Percentiles rank a stretch among this genome's conserved stretches.
Evolutionary conservation across 2,888 invertebrate genomes (phyloP).

Genomic region (Coronaproctus castanopsis): DNA sequence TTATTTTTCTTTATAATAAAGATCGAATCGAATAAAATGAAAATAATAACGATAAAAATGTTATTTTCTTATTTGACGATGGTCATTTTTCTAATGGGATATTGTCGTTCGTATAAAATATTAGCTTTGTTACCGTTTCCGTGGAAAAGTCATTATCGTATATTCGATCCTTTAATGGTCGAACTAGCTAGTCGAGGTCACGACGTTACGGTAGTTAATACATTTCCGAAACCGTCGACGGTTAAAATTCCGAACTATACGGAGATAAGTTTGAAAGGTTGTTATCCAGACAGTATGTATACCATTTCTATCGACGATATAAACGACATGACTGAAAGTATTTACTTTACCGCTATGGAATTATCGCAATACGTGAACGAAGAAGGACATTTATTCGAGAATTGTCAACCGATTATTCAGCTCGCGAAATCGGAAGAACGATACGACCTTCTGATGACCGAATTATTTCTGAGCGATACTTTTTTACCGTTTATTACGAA

Average conservation of each 20-base stretch:
- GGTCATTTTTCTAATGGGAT: no score
- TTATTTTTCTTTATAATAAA: no score
- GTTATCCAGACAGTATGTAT: neutral
- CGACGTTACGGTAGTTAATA: constrained; percentile 7
- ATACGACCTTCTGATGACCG: neutral
- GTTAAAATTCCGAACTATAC: neutral
- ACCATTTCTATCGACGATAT: neutral
- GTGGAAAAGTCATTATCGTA: constrained; percentile 9
- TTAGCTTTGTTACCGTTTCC: constrained; percentile 4
- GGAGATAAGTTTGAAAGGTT: neutral
- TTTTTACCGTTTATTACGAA: neutral
- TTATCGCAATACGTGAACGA: neutral
- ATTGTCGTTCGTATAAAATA: neutral
- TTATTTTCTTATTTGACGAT: no score
- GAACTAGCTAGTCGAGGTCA: constrained; percentile 13
- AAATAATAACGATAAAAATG: no score
- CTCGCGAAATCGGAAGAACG: neutral
- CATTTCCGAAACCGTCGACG: constrained; percentile 3
- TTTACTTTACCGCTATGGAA: neutral
- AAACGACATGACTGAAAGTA: neutral
- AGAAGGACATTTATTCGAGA: neutral
- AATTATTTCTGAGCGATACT: neutral
- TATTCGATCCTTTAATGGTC: constrained; percentile 10
- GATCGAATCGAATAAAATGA: no score
- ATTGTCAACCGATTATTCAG: no score